Percentiles rank a stretch among this genome's conserved stretches.
Conservation (phyloP, 2,113 vertebrate genomes). For the Elachura formosa region DNA sequence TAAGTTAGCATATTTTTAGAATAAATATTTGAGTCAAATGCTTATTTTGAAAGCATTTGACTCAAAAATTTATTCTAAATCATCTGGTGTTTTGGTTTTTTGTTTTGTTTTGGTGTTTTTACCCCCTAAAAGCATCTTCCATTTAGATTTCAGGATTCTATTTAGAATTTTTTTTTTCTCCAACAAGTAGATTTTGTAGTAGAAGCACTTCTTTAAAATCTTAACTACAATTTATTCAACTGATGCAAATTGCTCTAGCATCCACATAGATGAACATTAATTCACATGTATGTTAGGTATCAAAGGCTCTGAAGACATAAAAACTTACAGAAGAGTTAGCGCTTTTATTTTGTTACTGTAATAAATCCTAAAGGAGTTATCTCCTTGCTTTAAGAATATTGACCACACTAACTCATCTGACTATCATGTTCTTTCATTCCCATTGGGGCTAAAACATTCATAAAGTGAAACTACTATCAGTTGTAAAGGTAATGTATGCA, state of each 20-base stretch:
- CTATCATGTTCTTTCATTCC: not conserved
- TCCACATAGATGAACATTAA: not conserved
- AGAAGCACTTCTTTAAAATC: not conserved
- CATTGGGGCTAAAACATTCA: not conserved
- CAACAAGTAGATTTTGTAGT: not conserved
- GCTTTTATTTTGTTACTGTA: not conserved
- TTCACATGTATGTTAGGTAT: not conserved
- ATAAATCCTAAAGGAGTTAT: not conserved
- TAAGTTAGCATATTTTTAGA: not conserved
- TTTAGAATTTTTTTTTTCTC: not conserved
- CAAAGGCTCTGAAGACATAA: not conserved
- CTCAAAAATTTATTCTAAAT: not conserved
- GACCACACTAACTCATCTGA: not conserved
- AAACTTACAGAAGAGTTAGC: not conserved
- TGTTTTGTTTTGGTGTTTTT: not conserved
- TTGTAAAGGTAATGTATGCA: not conserved
- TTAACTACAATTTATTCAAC: not conserved
- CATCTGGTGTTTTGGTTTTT: not conserved
- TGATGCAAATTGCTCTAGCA: not conserved
- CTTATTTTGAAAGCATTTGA: not conserved
- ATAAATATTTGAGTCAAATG: no score
- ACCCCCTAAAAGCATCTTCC: not conserved
- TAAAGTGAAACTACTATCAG: not conserved
- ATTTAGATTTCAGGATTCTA: not conserved
- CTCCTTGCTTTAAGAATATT: not conserved